Evolutionary conservation across 2,113 vertebrate species (phyloP), one percentile per base, ranked within the genome.

Genomic region (Chloebia gouldiae): DNA sequence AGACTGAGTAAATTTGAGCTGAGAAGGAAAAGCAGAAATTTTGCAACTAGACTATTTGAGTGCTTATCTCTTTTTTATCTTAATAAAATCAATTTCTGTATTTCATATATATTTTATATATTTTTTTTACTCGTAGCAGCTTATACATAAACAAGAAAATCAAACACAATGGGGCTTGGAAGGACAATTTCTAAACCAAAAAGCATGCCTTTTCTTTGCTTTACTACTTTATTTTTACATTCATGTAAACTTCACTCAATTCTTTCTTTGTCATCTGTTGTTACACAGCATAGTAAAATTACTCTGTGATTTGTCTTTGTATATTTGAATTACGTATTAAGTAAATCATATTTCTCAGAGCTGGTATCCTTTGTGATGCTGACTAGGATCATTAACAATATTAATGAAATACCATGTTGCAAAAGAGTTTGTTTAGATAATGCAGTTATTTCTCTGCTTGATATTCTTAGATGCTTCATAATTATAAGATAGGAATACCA

Each of bases 341-440:
- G 15, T 60, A 68, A 78, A 49, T 3, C 3, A 5, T 37, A 21
- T 2, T 22, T 28, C 28, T 5, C 0, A 4, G 19, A 8, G 8
- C 25, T 78, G 7, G 3, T 53, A 35, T 71, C 33, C 44, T 82
- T 69, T 2, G 0, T 69, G 25, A 82, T 65, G 35, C 65, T 79
- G 51, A 49, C 19, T 30, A 56, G 25, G 12, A 83, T 54, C 15
- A 42, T 17, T 31, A 49, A 31, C 39, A 71, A n/a, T n/a, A 71
- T 45, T 68, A 56, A 61, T 14, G 66, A 80, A 79, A 27, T 24
- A 44, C 6, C 8, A 31, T 33, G 27, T 37, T 84, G 37, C 47
- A 69, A 73, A 84, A 59, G 7, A 45, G 2, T 51, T 70, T 86
- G 13, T 69, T 81, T 64, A 63, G n/a, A 15, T 57, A 77, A 63